Evolutionary conservation across 1,140 invertebrate genomes (phyloP).

Genomic region (Cotesia chilonis): DNA sequence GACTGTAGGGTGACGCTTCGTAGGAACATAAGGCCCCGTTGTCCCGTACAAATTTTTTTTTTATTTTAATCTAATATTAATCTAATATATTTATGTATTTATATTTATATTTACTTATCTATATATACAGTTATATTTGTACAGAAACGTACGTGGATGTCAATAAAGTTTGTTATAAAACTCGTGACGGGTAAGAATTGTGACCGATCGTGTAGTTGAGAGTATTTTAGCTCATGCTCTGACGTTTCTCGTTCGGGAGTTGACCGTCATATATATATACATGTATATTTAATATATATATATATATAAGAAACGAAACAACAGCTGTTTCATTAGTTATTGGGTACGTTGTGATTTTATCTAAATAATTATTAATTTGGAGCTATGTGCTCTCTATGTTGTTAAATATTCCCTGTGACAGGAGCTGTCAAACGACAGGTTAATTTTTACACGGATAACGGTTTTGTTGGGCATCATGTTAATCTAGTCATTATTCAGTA

Average conservation of each 20-base stretch:
- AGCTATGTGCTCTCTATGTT: not conserved
- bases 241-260: slow-evolving; percentile 44
- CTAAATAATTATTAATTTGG: not conserved
- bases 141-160: no score
- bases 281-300: no score
- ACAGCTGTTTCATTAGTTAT: slow-evolving; percentile 57
- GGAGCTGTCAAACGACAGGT: slow-evolving; percentile 27
- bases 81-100: no score
- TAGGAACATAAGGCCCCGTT: no score
- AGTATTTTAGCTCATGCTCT: slow-evolving; percentile 48
- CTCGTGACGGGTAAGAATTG: slow-evolving; percentile 42
- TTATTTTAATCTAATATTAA: no score
- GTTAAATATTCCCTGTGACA: slow-evolving; percentile 17
- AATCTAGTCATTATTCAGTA: not conserved
- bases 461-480: not conserved
- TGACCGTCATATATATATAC: not conserved
- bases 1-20: no score
- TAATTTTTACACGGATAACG: slow-evolving; percentile 3
- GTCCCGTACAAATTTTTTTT: no score
- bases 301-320: slow-evolving; percentile 42
- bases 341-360: slow-evolving; percentile 19
- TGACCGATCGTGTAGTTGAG: slow-evolving; percentile 30
- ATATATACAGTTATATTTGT: no score
- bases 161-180: not conserved
- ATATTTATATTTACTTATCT: no score